Conservation (phyloP, 2,888 invertebrate genomes). For the Polylopha cassiicola region DNA sequence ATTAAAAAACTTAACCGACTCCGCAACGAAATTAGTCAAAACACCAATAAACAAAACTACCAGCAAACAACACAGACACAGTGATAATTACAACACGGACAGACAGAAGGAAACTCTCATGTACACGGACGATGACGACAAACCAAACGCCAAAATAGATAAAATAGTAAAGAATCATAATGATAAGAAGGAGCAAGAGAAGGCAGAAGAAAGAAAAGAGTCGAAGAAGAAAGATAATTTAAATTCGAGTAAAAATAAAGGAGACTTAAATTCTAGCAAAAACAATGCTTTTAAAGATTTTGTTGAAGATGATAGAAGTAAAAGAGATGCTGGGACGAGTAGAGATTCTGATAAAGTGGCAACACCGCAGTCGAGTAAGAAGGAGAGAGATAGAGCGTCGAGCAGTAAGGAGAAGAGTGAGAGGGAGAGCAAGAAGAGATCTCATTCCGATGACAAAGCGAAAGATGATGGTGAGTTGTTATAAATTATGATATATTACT, state of each 20-base stretch:
- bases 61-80: conserved; percentile 5
- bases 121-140: conserved; percentile 63
- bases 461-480: conserved; percentile 5
- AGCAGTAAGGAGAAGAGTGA: conserved; percentile 3
- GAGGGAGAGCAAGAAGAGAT: conserved; percentile 15
- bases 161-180: conserved; percentile 52
- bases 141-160: conserved; percentile 62
- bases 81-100: conserved; percentile 19
- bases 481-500: too few relatives aligned
- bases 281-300: conserved; percentile 13
- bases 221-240: conserved; percentile 8
- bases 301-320: conserved; percentile 4
- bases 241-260: too few relatives aligned
- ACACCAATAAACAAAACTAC: conserved; percentile 39
- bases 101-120: conserved; percentile 60
- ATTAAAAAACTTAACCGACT: conserved; percentile 47
- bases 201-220: conserved; percentile 14
- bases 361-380: conserved; percentile 15
- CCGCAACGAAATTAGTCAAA: conserved; percentile 48
- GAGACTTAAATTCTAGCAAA: conserved; percentile 6
- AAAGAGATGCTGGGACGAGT: neutral
- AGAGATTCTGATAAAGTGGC: too few relatives aligned
- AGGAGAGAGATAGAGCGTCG: conserved; percentile 9
- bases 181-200: conserved; percentile 34
- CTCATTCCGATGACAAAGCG: conserved; percentile 7